Evolutionary conservation across 2,797 vertebrate genomes (phyloP), one percentile per base, ranked within the genome.

Genomic region (Enteromius treurensis): DNA sequence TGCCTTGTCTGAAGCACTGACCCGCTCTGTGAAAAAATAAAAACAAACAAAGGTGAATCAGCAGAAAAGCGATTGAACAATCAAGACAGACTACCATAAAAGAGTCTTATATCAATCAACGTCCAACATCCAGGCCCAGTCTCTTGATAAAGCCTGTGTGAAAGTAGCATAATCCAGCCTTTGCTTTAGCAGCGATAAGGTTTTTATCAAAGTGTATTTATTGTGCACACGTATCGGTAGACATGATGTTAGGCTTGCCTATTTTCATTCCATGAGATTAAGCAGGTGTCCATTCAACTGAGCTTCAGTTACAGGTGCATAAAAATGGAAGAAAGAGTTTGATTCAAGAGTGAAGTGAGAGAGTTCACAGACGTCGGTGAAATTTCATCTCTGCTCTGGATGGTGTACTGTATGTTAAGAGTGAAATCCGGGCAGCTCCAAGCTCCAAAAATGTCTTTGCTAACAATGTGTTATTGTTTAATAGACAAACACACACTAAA

Each of bases 111-210:
- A 60, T 71, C 51, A 71, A 71, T 70, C 40, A 80, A 45, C 8
- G 5, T 55, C 49, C 51, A 53, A n/a, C 19, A 78, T 15, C 34
- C 37, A 80, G 34, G 13, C 34, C n/a, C 5, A 37, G 34, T 45
- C 15, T 23, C 9, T 26, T 10, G n/a, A 70, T 80, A 29, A 58
- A 70, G 10, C 51, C 17, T 21, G 15, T 82, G 23, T 76, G n/a
- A 76, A 82, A 82, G 65, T 64, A 80, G 13, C 29, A 2, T 11
- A 62, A 32, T n/a, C 40, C 15, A 6, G 40, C 10, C 51, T 60
- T 40, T 37, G 75, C 40, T 23, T 37, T 77, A 62, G 75, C 75
- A 87, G 64, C 71, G 86, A 87, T 87, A 85, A 71, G 79, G 78
- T 49, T 83, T 37, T 85, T 81, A 80, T 88, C 23, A 69, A 17